Conservation (phyloP, 92 coral and sea anemone species). For the Epizoanthus scotinus region DNA sequence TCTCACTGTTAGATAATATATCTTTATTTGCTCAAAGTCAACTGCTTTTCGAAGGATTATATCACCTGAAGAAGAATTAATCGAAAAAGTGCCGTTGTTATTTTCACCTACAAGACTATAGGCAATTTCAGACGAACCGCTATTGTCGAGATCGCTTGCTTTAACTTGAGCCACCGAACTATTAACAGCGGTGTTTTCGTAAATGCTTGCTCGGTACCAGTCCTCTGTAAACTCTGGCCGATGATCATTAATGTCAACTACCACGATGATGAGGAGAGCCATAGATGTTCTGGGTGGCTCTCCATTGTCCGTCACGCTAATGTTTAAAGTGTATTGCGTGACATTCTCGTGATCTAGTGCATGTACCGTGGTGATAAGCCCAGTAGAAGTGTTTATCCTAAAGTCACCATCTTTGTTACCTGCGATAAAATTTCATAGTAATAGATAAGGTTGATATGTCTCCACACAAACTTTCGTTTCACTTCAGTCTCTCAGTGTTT, state of each 20-base stretch:
- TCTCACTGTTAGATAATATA: constrained; percentile 38
- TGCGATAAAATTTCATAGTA: background rate
- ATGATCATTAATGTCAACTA: constrained; percentile 59
- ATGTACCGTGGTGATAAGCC: constrained; percentile 44
- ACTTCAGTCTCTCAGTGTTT: no score
- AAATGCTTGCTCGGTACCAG: constrained; percentile 45
- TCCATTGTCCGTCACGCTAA: constrained; percentile 59
- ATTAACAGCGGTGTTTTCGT: constrained; percentile 54
- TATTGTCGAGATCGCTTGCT: constrained; percentile 56
- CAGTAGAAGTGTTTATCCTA: constrained; percentile 45
- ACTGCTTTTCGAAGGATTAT: constrained; percentile 36
- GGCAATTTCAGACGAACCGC: constrained; percentile 39
- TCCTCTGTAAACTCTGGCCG: constrained; percentile 58
- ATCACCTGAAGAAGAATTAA: constrained; percentile 52
- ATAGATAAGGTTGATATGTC: background rate
- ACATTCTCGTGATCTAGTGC: constrained; percentile 57
- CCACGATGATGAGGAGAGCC: constrained; percentile 24
- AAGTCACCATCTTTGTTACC: constrained; percentile 55
- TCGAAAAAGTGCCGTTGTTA: constrained; percentile 39
- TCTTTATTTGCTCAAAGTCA: constrained; percentile 45
- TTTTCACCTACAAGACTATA: constrained; percentile 35
- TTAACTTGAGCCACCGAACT: constrained; percentile 42
- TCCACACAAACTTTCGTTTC: no score
- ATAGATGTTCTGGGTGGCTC: constrained; percentile 48
- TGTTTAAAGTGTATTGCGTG: constrained; percentile 45